Evolutionary conservation across 1,140 invertebrate genomes (phyloP).

Genomic region (Pogonomyrmex barbatus): DNA sequence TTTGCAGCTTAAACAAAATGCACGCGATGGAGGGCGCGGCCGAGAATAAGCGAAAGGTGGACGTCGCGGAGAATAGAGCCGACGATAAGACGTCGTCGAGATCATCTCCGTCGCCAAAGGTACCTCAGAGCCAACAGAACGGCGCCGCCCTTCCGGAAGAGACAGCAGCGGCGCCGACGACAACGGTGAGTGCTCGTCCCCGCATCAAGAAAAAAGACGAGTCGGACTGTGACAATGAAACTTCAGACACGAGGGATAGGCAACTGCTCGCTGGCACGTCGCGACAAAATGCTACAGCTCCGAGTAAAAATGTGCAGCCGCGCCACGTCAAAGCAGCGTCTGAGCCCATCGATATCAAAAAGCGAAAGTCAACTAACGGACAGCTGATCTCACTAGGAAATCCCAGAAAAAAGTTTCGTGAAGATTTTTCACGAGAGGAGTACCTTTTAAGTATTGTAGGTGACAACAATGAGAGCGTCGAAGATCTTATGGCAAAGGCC

Average conservation of each 20-base stretch:
- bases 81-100: slow-evolving; percentile 81
- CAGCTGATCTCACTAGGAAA: slow-evolving; percentile 73
- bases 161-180: slow-evolving; percentile 76
- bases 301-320: slow-evolving; percentile 25
- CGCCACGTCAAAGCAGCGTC: slow-evolving; percentile 32
- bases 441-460: slow-evolving; percentile 81
- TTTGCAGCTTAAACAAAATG: slow-evolving; percentile 84
- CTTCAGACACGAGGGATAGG: slow-evolving; percentile 35
- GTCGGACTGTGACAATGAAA: slow-evolving; percentile 58
- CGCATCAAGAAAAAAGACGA: slow-evolving; percentile 76
- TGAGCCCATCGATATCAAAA: slow-evolving; percentile 74
- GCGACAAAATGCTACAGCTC: slow-evolving; percentile 31
- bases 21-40: slow-evolving; percentile 82
- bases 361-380: slow-evolving; percentile 78
- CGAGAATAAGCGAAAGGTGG: slow-evolving; percentile 78
- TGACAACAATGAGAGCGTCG: slow-evolving; percentile 79
- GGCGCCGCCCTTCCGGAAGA: slow-evolving; percentile 83
- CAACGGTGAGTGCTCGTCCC: slow-evolving; percentile 37
- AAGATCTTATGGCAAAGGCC: slow-evolving; percentile 81
- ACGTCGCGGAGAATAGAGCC: slow-evolving; percentile 64
- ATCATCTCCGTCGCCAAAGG: slow-evolving; percentile 77
- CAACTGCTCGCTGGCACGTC: background rate
- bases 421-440: slow-evolving; percentile 80
- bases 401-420: slow-evolving; percentile 79
- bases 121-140: slow-evolving; percentile 84